phyloP scores from a whole-genome alignment of 2,888 invertebrate genomes.

The Idaea biselata region DNA sequence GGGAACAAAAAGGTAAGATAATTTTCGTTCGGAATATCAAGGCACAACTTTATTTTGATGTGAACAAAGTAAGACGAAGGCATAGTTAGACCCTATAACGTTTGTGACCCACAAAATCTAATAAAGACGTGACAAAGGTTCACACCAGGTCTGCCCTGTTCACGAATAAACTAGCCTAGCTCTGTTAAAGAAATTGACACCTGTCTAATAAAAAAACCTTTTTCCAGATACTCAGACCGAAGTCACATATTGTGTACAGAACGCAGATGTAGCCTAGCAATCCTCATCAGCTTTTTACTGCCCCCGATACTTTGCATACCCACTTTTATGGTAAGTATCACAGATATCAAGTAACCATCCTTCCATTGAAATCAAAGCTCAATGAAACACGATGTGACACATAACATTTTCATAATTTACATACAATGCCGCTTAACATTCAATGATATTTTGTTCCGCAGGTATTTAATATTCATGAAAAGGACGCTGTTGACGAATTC shows the following conservation, averaged over 20 bases:
- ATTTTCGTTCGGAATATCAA: not conserved
- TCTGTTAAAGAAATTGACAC: not conserved
- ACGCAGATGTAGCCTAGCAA: constrained; percentile 87
- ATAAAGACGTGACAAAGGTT: not conserved
- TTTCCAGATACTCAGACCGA: constrained; percentile 87
- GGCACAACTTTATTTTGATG: not conserved
- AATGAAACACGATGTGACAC: constrained; percentile 3
- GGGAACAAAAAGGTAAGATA: not conserved
- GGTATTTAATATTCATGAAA: constrained; percentile 75
- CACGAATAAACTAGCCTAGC: not conserved
- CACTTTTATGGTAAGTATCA: constrained; percentile 83
- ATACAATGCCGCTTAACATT: constrained; percentile 48
- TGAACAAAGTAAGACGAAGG: not conserved
- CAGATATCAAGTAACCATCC: too few species aligned
- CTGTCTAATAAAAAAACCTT: not conserved
- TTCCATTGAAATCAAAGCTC: constrained; percentile 13
- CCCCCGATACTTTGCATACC: constrained; percentile 92
- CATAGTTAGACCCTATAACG: not conserved
- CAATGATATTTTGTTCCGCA: constrained; percentile 38
- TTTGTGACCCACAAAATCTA: not conserved
- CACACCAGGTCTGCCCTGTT: not conserved
- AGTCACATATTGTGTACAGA: constrained; percentile 88
- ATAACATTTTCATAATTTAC: constrained; percentile 22
- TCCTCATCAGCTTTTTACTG: constrained; percentile 86
- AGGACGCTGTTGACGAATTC: constrained; percentile 65